phyloP scores from a whole-genome alignment of 2,113 vertebrate species.

The Donacobius atricapilla region DNA sequence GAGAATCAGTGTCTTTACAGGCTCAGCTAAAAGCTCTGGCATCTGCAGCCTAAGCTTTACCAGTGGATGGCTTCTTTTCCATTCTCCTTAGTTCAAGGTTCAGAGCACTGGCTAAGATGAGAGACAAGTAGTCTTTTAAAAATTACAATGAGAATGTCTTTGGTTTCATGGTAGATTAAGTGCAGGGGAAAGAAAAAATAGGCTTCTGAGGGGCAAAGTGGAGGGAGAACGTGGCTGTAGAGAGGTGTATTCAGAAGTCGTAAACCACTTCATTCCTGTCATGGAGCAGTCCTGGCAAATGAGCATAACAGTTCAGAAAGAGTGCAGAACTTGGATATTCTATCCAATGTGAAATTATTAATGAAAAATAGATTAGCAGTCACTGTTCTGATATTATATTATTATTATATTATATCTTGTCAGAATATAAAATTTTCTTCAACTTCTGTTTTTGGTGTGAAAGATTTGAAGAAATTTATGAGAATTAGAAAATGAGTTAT shows the following conservation, averaged over 20 bases:
- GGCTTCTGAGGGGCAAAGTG: background rate
- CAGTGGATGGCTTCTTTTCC: background rate
- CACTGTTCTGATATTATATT: background rate
- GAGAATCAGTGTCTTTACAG: background rate
- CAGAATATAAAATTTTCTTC: background rate
- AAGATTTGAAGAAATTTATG: background rate
- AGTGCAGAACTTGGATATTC: background rate
- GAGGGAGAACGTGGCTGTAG: background rate
- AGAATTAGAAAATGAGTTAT: slow-evolving; percentile 46
- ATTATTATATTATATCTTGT: background rate
- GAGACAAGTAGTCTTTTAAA: background rate
- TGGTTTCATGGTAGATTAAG: background rate
- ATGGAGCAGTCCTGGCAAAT: background rate
- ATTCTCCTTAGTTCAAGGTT: background rate
- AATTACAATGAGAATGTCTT: background rate
- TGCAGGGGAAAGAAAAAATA: background rate
- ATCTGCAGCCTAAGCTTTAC: background rate
- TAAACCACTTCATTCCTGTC: background rate
- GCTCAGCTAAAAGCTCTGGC: background rate
- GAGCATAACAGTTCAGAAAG: background rate
- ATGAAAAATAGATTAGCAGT: background rate
- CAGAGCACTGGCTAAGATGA: background rate
- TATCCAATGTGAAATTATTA: background rate
- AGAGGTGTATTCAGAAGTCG: background rate
- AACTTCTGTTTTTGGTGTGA: background rate